Percentiles rank a stretch among this genome's conserved stretches.
Evolutionary conservation across 2,113 vertebrate genomes (phyloP).

Genomic region (Ictalurus furcatus): DNA sequence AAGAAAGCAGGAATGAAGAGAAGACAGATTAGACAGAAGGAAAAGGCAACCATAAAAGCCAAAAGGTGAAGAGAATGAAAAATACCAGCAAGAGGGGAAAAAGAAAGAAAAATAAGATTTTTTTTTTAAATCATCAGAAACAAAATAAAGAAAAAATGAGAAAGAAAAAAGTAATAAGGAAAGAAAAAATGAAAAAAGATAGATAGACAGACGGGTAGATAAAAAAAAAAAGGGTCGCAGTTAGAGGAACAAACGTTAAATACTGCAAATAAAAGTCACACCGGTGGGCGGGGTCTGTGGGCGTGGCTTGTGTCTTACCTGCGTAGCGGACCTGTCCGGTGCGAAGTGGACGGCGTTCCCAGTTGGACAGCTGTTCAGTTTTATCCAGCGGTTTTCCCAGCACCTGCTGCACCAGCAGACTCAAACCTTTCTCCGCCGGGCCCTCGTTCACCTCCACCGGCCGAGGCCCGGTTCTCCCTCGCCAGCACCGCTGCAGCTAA

Average conservation of each 20-base stretch:
- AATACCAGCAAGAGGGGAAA: not conserved
- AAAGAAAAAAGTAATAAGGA: not conserved
- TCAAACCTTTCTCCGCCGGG: slow-evolving; percentile 78
- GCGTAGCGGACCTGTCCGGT: slow-evolving; percentile 83
- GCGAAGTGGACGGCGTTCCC: slow-evolving; percentile 82
- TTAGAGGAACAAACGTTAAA: not conserved
- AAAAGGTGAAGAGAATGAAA: not conserved
- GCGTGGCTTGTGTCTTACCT: slow-evolving; percentile 64
- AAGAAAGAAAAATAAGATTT: not conserved
- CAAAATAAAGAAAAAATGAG: not conserved
- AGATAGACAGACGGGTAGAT: not conserved
- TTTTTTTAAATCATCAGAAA: not conserved
- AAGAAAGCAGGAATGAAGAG: not conserved
- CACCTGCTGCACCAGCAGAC: slow-evolving; percentile 81
- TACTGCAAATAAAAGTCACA: not conserved
- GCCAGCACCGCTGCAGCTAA: slow-evolving; percentile 65
- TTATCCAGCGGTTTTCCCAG: slow-evolving; percentile 85
- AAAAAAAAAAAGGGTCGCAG: not conserved
- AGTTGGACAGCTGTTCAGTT: slow-evolving; percentile 85
- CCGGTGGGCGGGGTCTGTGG: not conserved
- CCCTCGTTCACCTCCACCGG: slow-evolving; percentile 50
- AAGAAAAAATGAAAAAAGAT: too few species aligned
- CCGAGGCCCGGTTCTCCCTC: not conserved
- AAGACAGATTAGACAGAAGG: not conserved
- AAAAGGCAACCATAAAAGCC: not conserved